Conservation (phyloP, 2,797 vertebrate genomes). For the Pyrocephalus nanus region DNA sequence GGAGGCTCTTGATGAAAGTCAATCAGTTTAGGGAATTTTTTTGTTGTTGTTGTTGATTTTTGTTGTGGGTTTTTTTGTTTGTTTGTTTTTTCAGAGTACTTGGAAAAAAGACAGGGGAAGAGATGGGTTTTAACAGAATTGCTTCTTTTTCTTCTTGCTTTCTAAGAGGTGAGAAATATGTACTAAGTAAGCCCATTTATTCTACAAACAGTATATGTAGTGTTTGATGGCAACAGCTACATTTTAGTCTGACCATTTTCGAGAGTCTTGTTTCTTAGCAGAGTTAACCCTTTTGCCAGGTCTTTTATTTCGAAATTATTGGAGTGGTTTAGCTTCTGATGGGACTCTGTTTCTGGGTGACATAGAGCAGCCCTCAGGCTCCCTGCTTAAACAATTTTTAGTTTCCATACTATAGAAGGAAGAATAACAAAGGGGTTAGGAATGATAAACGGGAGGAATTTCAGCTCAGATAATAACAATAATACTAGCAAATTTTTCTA, state of each 20-base stretch:
- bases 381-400: not conserved
- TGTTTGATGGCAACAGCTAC: not conserved
- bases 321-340: not conserved
- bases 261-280: not conserved
- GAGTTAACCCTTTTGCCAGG: not conserved
- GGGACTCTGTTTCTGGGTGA: not conserved
- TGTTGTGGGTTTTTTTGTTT: not conserved
- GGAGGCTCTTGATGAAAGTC: slow-evolving; percentile 47
- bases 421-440: not conserved
- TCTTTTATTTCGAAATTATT: not conserved
- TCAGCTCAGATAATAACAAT: not conserved
- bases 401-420: not conserved
- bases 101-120: not conserved
- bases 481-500: not conserved
- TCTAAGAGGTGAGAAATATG: not conserved
- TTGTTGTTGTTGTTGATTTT: too few relatives aligned
- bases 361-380: not conserved
- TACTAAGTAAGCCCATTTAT: not conserved
- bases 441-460: not conserved
- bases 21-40: not conserved
- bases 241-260: not conserved
- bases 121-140: not conserved
- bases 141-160: not conserved
- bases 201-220: not conserved
- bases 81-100: not conserved